A percentile compares a stretch with the other conserved stretches of the same genome.
Evolutionary conservation across 2,113 vertebrate species (phyloP).

Genomic region (Tapirus terrestris): DNA sequence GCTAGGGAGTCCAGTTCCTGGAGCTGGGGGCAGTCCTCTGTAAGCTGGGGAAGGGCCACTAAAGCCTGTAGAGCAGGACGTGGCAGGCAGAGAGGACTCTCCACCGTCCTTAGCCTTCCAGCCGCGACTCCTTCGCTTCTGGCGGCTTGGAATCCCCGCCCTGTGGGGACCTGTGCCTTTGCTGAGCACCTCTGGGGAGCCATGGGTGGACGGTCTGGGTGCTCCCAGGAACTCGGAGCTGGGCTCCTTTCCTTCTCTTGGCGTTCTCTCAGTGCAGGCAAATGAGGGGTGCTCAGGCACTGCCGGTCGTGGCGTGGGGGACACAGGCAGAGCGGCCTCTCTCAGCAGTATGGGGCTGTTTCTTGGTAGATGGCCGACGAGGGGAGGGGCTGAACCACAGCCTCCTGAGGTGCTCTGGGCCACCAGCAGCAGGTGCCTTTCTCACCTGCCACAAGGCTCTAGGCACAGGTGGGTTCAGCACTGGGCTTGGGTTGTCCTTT

Average conservation of each 20-base stretch:
- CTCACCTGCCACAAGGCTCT: not conserved
- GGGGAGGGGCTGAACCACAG: not conserved
- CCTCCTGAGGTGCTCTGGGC: not conserved
- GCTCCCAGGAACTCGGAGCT: not conserved
- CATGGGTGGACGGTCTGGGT: not conserved
- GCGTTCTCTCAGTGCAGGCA: not conserved
- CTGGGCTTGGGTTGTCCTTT: not conserved
- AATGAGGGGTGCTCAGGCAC: too few relatives aligned
- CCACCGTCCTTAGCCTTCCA: not conserved
- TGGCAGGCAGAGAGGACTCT: not conserved
- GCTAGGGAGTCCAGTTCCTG: not conserved
- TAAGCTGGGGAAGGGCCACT: not conserved
- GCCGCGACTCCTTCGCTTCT: not conserved
- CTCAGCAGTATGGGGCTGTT: accelerated
- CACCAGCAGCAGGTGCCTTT: not conserved
- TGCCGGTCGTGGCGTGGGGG: not conserved
- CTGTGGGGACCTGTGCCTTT: not conserved
- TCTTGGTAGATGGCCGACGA: not conserved
- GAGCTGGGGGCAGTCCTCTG: not conserved
- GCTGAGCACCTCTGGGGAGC: not conserved
- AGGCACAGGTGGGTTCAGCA: not conserved
- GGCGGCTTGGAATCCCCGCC: not conserved
- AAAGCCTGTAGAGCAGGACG: not conserved
- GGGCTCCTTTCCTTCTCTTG: not conserved
- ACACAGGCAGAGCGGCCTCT: not conserved